A percentile compares a stretch with the other conserved stretches of the same genome.
phyloP scores from a whole-genome alignment of 2,113 vertebrate species.

The Shinisaurus crocodilurus region DNA sequence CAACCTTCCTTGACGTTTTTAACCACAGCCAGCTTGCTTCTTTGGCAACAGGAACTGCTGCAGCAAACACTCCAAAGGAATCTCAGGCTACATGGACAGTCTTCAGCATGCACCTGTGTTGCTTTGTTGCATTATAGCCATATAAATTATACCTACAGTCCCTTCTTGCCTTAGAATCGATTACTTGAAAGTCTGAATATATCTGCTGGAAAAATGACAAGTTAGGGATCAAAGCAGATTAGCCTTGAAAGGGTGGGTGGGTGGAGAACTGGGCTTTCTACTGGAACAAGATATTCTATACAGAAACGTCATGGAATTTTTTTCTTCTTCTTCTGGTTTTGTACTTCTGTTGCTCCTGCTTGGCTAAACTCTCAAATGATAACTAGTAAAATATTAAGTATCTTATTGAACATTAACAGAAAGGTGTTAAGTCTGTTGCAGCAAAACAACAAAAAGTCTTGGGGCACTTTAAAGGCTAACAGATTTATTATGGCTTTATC shows the following conservation, averaged over 20 bases:
- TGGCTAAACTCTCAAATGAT: not conserved
- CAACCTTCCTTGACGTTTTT: not conserved
- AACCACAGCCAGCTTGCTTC: not conserved
- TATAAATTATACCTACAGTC: not conserved
- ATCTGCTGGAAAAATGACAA: not conserved
- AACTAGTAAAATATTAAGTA: not conserved
- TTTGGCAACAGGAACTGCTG: not conserved
- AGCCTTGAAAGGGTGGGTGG: not conserved
- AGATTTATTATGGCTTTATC: not conserved
- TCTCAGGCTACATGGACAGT: not conserved
- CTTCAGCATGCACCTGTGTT: not conserved
- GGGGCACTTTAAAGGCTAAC: not conserved
- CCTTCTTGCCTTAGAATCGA: not conserved
- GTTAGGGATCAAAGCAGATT: not conserved
- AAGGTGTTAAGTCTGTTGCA: not conserved
- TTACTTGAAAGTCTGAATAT: not conserved
- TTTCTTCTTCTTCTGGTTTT: not conserved
- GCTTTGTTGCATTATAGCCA: not conserved
- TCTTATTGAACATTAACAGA: not conserved
- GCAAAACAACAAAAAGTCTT: not conserved
- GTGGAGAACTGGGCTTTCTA: not conserved
- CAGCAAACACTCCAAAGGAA: not conserved
- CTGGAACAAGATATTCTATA: not conserved
- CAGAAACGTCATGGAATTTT: not conserved
- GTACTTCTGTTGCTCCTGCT: not conserved